Conservation (phyloP, 2,888 invertebrate species). For the Apocheima hispidaria region DNA sequence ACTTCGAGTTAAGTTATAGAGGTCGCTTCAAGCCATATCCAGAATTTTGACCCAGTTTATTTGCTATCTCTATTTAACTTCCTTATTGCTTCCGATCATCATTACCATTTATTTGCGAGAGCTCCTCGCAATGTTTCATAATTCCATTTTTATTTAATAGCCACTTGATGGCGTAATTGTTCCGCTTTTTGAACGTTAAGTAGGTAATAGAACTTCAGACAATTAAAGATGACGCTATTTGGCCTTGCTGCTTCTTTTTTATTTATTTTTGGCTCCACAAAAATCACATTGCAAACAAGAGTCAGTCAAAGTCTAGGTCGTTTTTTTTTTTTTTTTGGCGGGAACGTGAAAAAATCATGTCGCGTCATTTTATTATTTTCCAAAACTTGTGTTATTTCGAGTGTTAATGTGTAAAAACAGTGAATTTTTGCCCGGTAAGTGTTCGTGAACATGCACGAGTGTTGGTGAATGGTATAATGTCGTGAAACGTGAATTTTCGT, state of each 20-base stretch:
- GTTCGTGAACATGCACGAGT: too few species aligned
- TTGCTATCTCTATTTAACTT: constrained; percentile 51
- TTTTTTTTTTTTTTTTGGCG: too few species aligned
- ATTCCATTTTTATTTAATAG: constrained; percentile 40
- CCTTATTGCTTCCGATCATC: constrained; percentile 60
- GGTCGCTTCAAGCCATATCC: constrained; percentile 25
- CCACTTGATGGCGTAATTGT: constrained; percentile 24
- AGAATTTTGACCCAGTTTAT: constrained; percentile 18
- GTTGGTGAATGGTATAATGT: too few species aligned
- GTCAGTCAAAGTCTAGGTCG: too few species aligned
- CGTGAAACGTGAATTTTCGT: too few species aligned
- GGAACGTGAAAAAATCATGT: too few species aligned
- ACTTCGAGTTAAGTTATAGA: not conserved
- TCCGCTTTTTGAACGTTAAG: constrained; percentile 28
- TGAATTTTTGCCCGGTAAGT: too few species aligned
- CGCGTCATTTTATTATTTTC: too few species aligned
- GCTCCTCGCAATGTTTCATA: constrained; percentile 55
- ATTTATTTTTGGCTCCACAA: not conserved
- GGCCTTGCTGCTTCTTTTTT: not conserved
- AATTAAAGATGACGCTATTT: constrained; percentile 12
- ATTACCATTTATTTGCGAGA: constrained; percentile 60
- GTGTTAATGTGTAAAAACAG: too few species aligned
- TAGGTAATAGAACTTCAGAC: constrained; percentile 15
- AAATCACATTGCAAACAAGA: too few species aligned
- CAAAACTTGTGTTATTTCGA: too few species aligned